Evolutionary conservation across 2,888 invertebrate species (phyloP).

Genomic region (Pemphredon lugubris): DNA sequence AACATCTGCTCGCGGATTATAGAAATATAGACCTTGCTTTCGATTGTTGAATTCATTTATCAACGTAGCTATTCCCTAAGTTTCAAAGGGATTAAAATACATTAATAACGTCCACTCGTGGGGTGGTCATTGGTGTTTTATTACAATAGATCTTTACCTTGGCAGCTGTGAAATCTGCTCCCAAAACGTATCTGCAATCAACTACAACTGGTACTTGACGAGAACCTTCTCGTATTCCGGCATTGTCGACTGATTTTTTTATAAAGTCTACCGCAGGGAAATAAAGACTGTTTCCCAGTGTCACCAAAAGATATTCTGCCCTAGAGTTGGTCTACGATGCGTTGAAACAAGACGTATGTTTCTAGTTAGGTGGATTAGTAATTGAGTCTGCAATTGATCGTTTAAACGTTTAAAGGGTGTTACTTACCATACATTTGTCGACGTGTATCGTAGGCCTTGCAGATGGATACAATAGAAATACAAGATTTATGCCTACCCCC

Average conservation of each 20-base stretch:
- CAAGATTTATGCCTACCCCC: constrained; percentile 90
- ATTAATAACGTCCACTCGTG: too few relatives aligned
- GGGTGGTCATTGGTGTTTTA: neutral
- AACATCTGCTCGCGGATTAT: constrained; percentile 86
- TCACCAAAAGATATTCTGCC: constrained; percentile 88
- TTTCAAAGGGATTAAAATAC: too few relatives aligned
- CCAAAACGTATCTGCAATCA: constrained; percentile 90
- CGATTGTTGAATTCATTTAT: constrained; percentile 87
- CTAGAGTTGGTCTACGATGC: constrained; percentile 85
- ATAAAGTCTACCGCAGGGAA: constrained; percentile 93
- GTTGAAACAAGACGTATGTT: too few relatives aligned
- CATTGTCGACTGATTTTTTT: constrained; percentile 89
- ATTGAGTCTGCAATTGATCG: too few relatives aligned
- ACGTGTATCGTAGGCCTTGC: constrained; percentile 90
- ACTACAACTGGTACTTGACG: constrained; percentile 89
- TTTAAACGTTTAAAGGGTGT: constrained; percentile 5
- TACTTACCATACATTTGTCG: constrained; percentile 86
- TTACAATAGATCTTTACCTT: constrained; percentile 78
- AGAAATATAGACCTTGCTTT: constrained; percentile 88
- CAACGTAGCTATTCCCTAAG: constrained; percentile 89
- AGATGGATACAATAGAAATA: constrained; percentile 90
- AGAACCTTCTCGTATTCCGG: constrained; percentile 87
- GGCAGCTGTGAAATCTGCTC: constrained; percentile 93
- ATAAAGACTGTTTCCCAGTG: constrained; percentile 90
- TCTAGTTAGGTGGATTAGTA: too few relatives aligned